Evolutionary conservation across 2,797 vertebrate genomes (phyloP), one percentile per base, ranked within the genome.

Genomic region (Prionace glauca): DNA sequence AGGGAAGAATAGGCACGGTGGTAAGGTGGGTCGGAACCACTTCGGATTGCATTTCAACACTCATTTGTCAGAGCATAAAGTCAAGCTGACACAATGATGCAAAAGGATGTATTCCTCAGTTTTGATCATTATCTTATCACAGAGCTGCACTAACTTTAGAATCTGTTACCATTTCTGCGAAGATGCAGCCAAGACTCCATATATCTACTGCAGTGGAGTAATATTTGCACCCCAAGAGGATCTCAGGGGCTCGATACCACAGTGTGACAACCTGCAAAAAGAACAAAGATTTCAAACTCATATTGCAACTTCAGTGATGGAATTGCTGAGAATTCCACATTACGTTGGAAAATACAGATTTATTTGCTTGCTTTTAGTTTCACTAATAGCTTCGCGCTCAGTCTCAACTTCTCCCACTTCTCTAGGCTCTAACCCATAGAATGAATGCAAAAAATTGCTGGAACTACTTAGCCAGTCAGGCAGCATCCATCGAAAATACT

Each of bases 161-260:
- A 95, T 56, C 41, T 56, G 95, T 81, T 98, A 99, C 99, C 99
- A 99, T 99, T 97, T 99, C 99, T 45, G 99, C 98, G 96, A 99
- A 99, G 97, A 99, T 99, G 97, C 99, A 99, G 41, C 99, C 99
- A 95, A 99, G 96, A 96, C 99, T 99, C 99, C 99, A 99, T 97
- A 99, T 98, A 96, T 99, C 99, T 1, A 99, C 99, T 12, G 99
- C 98, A 79, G 99, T 99, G 22, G 99, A 99, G 96, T 99, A 99
- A 97, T 98, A 99, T 97, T 99, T 99, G 97, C 99, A 99, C 67
- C 99, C 99, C 96, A 99, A 97, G 92, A 99, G 98, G 96, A 99
- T 99, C 97, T 99, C 99, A 4, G 99, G 99, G 72, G 99, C 98
- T 96, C 99, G 97, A 97, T 99, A 99, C 99, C 99, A 99, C 96